A percentile compares a stretch with the other conserved stretches of the same genome.
phyloP scores from a whole-genome alignment of 64 coral and sea anemone genomes.

The Catalaphyllia jardinei region DNA sequence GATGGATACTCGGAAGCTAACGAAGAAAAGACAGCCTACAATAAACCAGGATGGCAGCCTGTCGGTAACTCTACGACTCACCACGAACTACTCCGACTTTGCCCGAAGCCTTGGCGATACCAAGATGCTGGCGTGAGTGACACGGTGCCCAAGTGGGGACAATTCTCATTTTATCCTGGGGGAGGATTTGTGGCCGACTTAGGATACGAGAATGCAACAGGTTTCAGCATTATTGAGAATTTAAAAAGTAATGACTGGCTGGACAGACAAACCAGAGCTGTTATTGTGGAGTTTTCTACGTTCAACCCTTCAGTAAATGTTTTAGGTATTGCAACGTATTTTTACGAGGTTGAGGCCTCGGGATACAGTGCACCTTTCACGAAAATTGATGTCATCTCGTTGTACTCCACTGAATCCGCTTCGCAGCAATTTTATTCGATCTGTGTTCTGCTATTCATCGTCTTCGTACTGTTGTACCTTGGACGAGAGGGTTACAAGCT shows the following conservation, averaged over 20 bases:
- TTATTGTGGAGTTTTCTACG: slow-evolving; percentile 49
- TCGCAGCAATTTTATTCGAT: slow-evolving; percentile 49
- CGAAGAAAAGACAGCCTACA: slow-evolving; percentile 57
- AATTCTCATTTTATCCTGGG: slow-evolving; percentile 43
- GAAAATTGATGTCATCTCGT: slow-evolving; percentile 23
- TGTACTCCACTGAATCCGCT: slow-evolving; percentile 42
- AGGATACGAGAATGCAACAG: slow-evolving; percentile 43
- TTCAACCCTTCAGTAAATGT: slow-evolving; percentile 60
- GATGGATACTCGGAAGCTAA: slow-evolving; percentile 31
- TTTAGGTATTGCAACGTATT: slow-evolving; percentile 31
- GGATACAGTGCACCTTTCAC: slow-evolving; percentile 47
- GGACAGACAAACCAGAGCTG: slow-evolving; percentile 46
- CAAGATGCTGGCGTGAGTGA: slow-evolving; percentile 3
- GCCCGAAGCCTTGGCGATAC: slow-evolving; percentile 74
- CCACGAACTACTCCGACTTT: slow-evolving; percentile 52
- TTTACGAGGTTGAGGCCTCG: slow-evolving; percentile 43
- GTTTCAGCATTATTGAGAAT: slow-evolving; percentile 24
- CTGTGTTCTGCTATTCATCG: slow-evolving; percentile 60
- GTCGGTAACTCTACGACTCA: not conserved
- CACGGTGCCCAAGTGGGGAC: slow-evolving; percentile 53
- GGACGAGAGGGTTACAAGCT: slow-evolving; percentile 42
- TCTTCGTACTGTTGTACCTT: slow-evolving; percentile 50
- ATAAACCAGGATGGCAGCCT: slow-evolving; percentile 52
- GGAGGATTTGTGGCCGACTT: slow-evolving; percentile 67
- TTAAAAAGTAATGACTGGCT: slow-evolving; percentile 46